Conservation (phyloP, 2,113 vertebrate species). For the Dromaius novaehollandiae region DNA sequence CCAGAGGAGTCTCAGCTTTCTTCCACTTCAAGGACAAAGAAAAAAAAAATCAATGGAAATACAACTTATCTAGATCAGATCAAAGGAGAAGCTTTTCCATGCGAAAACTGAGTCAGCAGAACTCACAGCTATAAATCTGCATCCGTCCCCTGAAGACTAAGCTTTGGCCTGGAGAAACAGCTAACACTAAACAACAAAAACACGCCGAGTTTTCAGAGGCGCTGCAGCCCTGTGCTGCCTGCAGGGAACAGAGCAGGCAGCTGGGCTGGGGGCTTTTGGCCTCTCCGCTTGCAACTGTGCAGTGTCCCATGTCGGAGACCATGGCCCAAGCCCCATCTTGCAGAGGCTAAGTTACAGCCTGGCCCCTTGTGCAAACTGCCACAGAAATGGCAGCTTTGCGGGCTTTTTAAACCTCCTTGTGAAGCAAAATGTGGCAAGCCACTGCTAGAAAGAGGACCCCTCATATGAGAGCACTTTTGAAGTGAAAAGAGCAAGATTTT, state of each 20-base stretch:
- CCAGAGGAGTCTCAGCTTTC: background rate
- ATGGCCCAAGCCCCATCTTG: background rate
- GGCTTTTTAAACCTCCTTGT: background rate
- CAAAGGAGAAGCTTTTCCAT: background rate
- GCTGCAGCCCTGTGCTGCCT: no score
- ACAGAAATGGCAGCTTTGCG: background rate
- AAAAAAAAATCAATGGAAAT: background rate
- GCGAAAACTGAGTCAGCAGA: slow-evolving; percentile 13
- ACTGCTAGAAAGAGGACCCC: background rate
- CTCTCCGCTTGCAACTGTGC: background rate
- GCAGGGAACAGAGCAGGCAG: no score
- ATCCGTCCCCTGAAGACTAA: background rate
- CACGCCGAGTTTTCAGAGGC: background rate
- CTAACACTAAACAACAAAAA: background rate
- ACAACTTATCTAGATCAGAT: background rate
- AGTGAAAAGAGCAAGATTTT: no score
- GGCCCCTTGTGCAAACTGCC: background rate
- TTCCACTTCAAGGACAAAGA: background rate
- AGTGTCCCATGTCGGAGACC: background rate
- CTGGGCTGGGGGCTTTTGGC: background rate
- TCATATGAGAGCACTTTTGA: no score
- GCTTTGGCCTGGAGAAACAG: no score
- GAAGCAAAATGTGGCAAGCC: background rate
- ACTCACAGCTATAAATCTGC: background rate
- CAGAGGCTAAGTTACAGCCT: background rate